Evolutionary conservation across 2,888 invertebrate species (phyloP).

Genomic region (Eupithecia pulchellata): DNA sequence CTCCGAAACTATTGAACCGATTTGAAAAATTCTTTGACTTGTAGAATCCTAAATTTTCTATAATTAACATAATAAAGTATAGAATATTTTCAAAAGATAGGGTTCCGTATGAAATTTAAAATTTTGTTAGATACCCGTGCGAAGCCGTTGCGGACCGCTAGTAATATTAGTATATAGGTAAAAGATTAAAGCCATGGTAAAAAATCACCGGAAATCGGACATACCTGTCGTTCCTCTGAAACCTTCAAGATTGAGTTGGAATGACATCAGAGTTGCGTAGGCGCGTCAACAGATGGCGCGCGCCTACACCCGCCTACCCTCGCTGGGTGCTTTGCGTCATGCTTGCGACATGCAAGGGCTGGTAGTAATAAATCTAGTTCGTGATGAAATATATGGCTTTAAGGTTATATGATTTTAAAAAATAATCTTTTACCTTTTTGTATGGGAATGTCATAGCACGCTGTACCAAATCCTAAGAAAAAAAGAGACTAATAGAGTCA

Average conservation of each 20-base stretch:
- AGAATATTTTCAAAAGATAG: too few species aligned
- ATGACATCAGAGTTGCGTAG: constrained; percentile 49
- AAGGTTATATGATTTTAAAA: too few species aligned
- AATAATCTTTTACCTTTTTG: too few species aligned
- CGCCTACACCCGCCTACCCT: constrained; percentile 67
- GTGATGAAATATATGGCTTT: background rate
- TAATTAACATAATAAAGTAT: too few species aligned
- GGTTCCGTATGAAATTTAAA: too few species aligned
- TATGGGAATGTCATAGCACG: too few species aligned
- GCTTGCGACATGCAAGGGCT: constrained; percentile 6
- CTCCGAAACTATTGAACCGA: too few species aligned
- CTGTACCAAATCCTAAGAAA: background rate
- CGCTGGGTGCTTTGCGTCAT: constrained; percentile 39
- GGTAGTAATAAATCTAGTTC: background rate
- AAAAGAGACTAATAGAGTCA: background rate
- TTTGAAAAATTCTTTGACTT: too few species aligned
- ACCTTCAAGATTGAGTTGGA: constrained; percentile 19
- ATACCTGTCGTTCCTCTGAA: background rate
- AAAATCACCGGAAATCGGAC: constrained; percentile 1
- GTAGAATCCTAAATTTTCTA: too few species aligned
- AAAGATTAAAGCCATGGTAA: background rate
- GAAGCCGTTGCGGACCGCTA: too few species aligned
- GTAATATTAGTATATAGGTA: background rate
- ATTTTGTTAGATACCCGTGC: too few species aligned
- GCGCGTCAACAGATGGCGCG: constrained; percentile 63